A percentile compares a stretch with the other conserved stretches of the same genome.
Conservation (phyloP, 2,113 vertebrate genomes). For the Australoheros scitulus region DNA sequence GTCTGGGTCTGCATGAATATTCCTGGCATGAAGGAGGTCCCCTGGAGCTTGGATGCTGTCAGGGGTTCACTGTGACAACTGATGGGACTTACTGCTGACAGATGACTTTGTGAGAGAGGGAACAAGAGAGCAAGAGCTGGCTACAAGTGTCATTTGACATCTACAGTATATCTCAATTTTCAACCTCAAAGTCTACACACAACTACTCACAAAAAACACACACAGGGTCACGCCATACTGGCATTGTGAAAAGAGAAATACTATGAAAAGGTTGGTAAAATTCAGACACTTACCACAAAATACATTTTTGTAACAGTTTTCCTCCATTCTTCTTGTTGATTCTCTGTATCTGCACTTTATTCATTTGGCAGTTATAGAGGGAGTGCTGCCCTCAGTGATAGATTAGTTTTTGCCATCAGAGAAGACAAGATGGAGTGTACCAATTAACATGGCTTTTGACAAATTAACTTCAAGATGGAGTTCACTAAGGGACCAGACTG, state of each 20-base stretch:
- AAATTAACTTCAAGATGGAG: slow-evolving; percentile 55
- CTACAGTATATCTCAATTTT: slow-evolving; percentile 44
- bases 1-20: slow-evolving; percentile 58
- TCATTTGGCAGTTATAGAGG: slow-evolving; percentile 5
- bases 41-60: slow-evolving; percentile 41
- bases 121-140: neutral
- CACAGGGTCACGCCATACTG: neutral
- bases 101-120: slow-evolving; percentile 56
- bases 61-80: slow-evolving; percentile 59
- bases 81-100: slow-evolving; percentile 69
- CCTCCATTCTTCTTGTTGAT: neutral
- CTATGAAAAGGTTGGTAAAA: neutral
- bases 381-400: slow-evolving; percentile 29
- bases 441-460: slow-evolving; percentile 64
- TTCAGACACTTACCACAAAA: neutral
- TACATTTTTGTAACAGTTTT: neutral
- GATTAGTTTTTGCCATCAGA: slow-evolving; percentile 52
- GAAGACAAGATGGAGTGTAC: slow-evolving; percentile 61
- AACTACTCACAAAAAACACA: neutral
- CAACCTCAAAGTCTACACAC: slow-evolving; percentile 1
- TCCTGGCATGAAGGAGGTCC: slow-evolving; percentile 47
- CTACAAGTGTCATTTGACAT: slow-evolving; percentile 36
- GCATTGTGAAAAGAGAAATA: neutral
- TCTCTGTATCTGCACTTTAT: neutral
- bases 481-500: slow-evolving; percentile 42